Conservation (phyloP, 2,888 invertebrate species). For the Melieria crassipennis region DNA sequence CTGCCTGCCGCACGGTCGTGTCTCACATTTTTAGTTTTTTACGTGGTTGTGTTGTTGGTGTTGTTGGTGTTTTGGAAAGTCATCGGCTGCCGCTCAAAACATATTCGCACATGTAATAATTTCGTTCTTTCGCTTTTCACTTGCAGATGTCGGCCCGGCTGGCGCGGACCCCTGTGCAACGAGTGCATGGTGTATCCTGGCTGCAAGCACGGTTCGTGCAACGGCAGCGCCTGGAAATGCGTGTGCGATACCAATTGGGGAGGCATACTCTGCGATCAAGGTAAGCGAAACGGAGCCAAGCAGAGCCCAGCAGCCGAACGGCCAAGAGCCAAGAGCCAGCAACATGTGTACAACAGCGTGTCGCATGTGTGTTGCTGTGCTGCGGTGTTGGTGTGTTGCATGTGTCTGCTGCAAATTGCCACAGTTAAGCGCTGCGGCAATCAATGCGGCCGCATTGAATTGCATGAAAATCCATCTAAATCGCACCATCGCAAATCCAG, state of each 20-base stretch:
- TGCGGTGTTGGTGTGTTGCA: neutral
- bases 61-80: neutral
- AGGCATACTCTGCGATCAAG: conserved; percentile 96
- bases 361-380: conserved; percentile 9
- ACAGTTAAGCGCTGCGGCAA: conserved; percentile 11
- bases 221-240: conserved; percentile 94
- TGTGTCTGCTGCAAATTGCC: conserved; percentile 18
- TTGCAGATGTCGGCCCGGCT: conserved; percentile 87
- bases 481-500: conserved; percentile 24
- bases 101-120: conserved; percentile 20
- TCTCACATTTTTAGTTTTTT: neutral
- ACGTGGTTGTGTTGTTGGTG: neutral
- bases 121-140: conserved; percentile 19
- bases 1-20: no score
- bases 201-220: conserved; percentile 95
- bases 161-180: conserved; percentile 91
- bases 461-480: conserved; percentile 40
- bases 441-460: conserved; percentile 17
- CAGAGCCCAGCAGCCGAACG: neutral
- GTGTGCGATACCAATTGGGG: conserved; percentile 99
- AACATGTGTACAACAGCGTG: neutral
- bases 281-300: conserved; percentile 64
- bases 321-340: neutral
- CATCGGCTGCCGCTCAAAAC: conserved; percentile 2
- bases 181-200: conserved; percentile 95